A percentile compares a stretch with the other conserved stretches of the same genome.
Evolutionary conservation across 2,113 vertebrate species (phyloP).

Genomic region (Anarrhichthys ocellatus): DNA sequence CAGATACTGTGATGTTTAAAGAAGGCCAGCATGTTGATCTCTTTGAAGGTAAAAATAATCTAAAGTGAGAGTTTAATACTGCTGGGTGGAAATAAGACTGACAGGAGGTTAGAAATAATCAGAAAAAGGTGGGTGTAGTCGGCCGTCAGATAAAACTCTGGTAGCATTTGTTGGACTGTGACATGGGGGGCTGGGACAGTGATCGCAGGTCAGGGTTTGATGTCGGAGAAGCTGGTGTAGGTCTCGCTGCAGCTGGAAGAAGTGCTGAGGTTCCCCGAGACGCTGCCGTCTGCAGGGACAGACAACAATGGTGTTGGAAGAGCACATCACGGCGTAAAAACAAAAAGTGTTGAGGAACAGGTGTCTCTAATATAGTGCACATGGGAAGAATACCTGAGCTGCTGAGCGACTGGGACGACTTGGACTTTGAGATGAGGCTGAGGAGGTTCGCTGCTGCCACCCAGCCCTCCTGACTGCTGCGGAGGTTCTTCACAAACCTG

Average conservation of each 20-base stretch:
- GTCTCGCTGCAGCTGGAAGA: slow-evolving; percentile 97
- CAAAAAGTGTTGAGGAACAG: background rate
- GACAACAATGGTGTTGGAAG: slow-evolving; percentile 15
- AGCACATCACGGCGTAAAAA: background rate
- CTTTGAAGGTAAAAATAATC: background rate
- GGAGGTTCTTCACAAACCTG: slow-evolving; percentile 94
- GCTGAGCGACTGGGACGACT: slow-evolving; percentile 92
- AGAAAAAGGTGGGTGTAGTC: background rate
- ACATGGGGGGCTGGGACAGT: slow-evolving; percentile 50
- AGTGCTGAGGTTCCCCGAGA: slow-evolving; percentile 92
- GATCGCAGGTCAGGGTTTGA: slow-evolving; percentile 86
- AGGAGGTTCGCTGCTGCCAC: slow-evolving; percentile 89
- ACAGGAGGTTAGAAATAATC: background rate
- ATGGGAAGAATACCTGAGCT: slow-evolving; percentile 85
- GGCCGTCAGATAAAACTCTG: slow-evolving; percentile 11
- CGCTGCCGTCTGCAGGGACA: slow-evolving; percentile 88
- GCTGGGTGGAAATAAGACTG: background rate
- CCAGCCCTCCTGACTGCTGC: slow-evolving; percentile 90
- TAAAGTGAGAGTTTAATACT: background rate
- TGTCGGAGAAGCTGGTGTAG: slow-evolving; percentile 89
- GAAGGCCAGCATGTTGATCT: background rate
- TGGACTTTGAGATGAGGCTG: slow-evolving; percentile 88
- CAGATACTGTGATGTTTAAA: slow-evolving; percentile 4
- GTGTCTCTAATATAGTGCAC: no score
- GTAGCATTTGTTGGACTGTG: slow-evolving; percentile 12